Evolutionary conservation across 2,888 invertebrate genomes (phyloP), one percentile per base, ranked within the genome.

Genomic region (Amiota mariae): DNA sequence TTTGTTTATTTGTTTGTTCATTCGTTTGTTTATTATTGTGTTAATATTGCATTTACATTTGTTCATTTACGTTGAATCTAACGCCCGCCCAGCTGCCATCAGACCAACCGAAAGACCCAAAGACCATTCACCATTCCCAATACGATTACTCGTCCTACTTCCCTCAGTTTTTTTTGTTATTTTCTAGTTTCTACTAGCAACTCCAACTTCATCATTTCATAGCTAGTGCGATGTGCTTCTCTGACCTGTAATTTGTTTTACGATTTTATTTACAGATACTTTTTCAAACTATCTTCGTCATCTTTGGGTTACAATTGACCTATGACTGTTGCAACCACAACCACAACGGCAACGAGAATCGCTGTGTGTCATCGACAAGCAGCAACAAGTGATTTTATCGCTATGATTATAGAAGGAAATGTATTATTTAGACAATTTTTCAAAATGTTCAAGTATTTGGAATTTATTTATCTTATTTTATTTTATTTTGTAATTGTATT

Each of bases 111-210:
- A 59, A 6, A 18, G 59, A 59, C 10, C 1, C 4, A 10, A 15
- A 18, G 59, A 20, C 54, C 13, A n/a, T 15, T 15, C 54, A 15
- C 54, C n/a, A n/a, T 18, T 18, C 24, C 20, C 13, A 4, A 18
- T 8, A 11, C 3, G 1, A 11, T 4, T 57, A n/a, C 57, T 15
- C 59, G 8, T 11, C 54, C 4, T 11, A n/a, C 54, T 51, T 51
- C 8, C 75, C 75, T 72, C 75, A 76, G 75, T 76, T 73, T 2
- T 12, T 51, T n/a, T 51, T 51, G n/a, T 51, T 8, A n/a, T 4
- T 51, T 51, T 51, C 3, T 51, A 51, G 24, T 24, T 24, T 24
- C 24, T 24, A 24, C 36, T 36, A 6, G 36, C 36, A 36, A 1
- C 8, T 36, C 36, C 36, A 36, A 6, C 36, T 36, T 36, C 36